These are phyloP conservation scores for Aplodontia rufa DNA, from an alignment of 2,113 vertebrate species.

Conservation along the genomic window DNA sequence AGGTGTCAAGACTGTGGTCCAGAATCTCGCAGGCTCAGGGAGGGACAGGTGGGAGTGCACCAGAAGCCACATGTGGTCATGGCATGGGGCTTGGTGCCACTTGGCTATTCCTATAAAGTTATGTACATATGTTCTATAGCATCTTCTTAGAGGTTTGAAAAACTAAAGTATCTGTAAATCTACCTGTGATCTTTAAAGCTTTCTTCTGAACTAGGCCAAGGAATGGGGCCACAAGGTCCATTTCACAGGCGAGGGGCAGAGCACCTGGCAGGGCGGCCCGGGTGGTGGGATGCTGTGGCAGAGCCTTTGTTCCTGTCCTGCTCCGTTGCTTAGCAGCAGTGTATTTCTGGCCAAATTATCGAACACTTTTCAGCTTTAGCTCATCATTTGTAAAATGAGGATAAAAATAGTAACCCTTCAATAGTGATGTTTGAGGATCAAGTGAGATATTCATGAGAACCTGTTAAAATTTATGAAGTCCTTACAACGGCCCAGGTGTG, in stretches of 20 bases:
- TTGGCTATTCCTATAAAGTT: background rate
- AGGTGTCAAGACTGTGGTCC: too few relatives aligned
- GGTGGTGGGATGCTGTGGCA: rapidly evolving
- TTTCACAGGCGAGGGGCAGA: background rate
- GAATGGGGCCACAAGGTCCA: background rate
- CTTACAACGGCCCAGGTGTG: rapidly evolving
- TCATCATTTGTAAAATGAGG: background rate
- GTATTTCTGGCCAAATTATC: background rate
- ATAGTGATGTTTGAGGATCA: background rate
- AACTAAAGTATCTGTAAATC: background rate
- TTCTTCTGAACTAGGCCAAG: background rate
- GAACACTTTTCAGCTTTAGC: background rate
- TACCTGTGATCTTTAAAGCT: background rate
- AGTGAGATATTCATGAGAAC: background rate
- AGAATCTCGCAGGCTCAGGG: background rate
- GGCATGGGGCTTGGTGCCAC: background rate
- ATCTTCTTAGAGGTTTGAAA: background rate
- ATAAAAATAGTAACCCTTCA: background rate
- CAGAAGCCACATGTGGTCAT: rapidly evolving
- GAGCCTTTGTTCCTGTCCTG: background rate
- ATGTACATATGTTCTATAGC: background rate
- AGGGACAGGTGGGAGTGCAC: background rate
- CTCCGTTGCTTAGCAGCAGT: background rate
- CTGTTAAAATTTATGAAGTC: background rate
- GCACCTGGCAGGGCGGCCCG: rapidly evolving